Conservation (phyloP, 1,140 invertebrate genomes). For the Drosophila santomea region DNA sequence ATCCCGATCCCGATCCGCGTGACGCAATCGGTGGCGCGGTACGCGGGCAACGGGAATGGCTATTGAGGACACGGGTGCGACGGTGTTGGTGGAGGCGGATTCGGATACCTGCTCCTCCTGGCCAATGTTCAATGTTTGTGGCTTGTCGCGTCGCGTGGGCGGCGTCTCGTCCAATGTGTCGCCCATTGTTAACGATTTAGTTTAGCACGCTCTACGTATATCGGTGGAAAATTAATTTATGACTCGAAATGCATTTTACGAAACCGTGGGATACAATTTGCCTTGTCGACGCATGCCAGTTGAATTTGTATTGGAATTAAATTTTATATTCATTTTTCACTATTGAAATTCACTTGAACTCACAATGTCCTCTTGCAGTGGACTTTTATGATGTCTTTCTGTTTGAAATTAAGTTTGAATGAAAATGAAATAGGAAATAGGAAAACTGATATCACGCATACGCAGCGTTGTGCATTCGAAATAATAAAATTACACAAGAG, state of each 20-base stretch:
- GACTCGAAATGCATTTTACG: slow-evolving; percentile 35
- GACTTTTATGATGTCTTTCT: slow-evolving; percentile 46
- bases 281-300: slow-evolving; percentile 25
- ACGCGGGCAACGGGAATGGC: slow-evolving; percentile 37
- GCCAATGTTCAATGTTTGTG: slow-evolving; percentile 67
- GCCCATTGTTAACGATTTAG: slow-evolving; percentile 47
- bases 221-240: slow-evolving; percentile 23
- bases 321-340: slow-evolving; percentile 30
- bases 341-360: slow-evolving; percentile 47
- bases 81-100: not conserved
- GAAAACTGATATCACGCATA: slow-evolving; percentile 45
- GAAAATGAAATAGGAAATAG: slow-evolving; percentile 42
- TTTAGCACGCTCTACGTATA: slow-evolving; percentile 15
- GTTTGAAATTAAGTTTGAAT: slow-evolving; percentile 57
- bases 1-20: slow-evolving; percentile 54
- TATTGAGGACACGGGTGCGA: slow-evolving; percentile 1
- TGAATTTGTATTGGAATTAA: slow-evolving; percentile 23
- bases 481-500: not conserved
- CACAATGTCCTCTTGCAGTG: slow-evolving; percentile 31
- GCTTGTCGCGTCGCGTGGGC: slow-evolving; percentile 74
- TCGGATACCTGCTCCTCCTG: slow-evolving; percentile 50
- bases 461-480: slow-evolving; percentile 34
- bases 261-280: slow-evolving; percentile 30
- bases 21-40: slow-evolving; percentile 44
- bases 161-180: slow-evolving; percentile 66